A percentile compares a stretch with the other conserved stretches of the same genome.
phyloP scores from a whole-genome alignment of 2,113 vertebrate genomes.

The Macroglossus sobrinus region DNA sequence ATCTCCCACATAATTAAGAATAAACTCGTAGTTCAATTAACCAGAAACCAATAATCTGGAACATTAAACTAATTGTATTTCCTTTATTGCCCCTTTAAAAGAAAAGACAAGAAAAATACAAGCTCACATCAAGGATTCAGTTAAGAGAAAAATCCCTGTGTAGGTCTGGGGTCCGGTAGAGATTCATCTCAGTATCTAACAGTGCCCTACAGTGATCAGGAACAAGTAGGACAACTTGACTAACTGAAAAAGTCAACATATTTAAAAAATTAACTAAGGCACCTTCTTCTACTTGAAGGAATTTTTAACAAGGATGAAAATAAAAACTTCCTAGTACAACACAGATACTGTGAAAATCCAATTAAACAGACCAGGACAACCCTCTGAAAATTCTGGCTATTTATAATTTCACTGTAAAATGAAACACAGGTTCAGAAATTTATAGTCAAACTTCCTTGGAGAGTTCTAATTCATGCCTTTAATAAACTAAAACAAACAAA shows the following conservation, averaged over 20 bases:
- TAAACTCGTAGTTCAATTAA: neutral
- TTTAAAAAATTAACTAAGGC: neutral
- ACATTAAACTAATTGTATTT: neutral
- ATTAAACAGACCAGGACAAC: neutral
- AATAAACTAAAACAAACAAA: neutral
- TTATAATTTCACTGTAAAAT: slow-evolving; percentile 3
- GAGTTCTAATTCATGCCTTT: slow-evolving; percentile 39
- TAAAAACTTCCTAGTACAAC: neutral
- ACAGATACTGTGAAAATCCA: neutral
- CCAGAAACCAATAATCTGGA: neutral
- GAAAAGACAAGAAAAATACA: neutral
- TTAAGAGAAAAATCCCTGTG: neutral
- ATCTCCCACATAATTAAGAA: neutral
- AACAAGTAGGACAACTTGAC: neutral
- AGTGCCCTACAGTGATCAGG: neutral
- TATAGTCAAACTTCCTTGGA: neutral
- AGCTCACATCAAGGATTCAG: neutral
- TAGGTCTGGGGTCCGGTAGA: neutral
- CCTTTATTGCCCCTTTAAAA: neutral
- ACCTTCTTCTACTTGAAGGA: slow-evolving; percentile 18
- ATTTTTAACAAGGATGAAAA: slow-evolving; percentile 40
- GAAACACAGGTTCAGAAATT: slow-evolving; percentile 32
- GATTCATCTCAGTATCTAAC: neutral
- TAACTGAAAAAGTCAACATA: neutral
- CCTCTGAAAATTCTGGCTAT: slow-evolving; percentile 1